Evolutionary conservation across 2,113 vertebrate species (phyloP), one percentile per base, ranked within the genome.

Genomic region (Erythrocercus mccallii): DNA sequence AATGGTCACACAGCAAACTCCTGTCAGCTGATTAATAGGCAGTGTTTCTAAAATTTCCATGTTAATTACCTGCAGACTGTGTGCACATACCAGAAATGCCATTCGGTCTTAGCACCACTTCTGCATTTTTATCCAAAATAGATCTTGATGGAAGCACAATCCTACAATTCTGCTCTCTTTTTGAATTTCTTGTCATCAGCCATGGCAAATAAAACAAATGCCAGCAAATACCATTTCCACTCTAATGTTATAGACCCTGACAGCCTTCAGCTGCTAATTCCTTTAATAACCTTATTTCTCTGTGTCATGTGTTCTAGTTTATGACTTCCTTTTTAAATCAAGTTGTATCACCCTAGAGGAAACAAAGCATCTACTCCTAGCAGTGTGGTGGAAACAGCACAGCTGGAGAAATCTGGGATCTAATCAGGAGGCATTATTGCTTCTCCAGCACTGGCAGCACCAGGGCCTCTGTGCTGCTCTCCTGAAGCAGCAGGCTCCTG

Each of bases 251-350:
- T 54, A 56, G 86, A 66, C 33, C 71, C 40, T 53, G 61, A 48
- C 86, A 91, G 81, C 74, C 71, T 81, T 93, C 31, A 68, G 69
- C 62, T 94, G 37, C 84, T 95, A 92, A 96, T 96, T 93, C 31
- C 42, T 96, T 77, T 80, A 95, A 89, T 92, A 91, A 92, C 66
- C 47, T 79, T 68, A 60, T 69, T 92, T 80, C 68, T 92, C 38
- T 45, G 88, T 86, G 87, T 79, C 88, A 58, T 56, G 74, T 82
- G 69, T 80, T 97, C 78, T n/a, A 81, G n/a, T 95, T 90, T 86
- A 96, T 64, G 35, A 85, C 94, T 97, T 97, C 80, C 92, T 96
- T 95, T 91, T 94, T 51, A 95, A 96, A 95, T 93, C 72, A 96
- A 80, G 61, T 90, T 88, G 65, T 88, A 62, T 87, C 81, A 80